Evolutionary conservation across 2,888 invertebrate species (phyloP).

Genomic region (Pelosia muscerda): DNA sequence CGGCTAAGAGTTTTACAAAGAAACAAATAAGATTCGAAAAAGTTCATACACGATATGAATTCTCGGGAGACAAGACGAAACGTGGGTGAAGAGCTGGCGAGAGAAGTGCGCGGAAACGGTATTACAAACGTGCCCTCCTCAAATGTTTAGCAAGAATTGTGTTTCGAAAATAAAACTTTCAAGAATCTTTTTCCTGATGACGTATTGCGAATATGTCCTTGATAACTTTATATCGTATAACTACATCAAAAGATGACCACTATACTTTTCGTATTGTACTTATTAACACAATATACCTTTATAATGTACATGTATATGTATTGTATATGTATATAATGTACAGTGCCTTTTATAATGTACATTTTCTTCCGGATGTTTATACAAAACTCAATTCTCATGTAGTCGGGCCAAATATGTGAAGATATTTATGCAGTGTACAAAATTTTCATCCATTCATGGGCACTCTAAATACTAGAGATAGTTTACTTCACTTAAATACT

Average conservation of each 20-base stretch:
- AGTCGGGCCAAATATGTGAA: no score
- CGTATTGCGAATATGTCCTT: not conserved
- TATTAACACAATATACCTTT: not conserved
- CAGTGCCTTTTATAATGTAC: no score
- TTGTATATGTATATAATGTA: no score
- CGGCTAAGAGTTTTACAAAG: constrained; percentile 48
- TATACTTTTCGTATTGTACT: not conserved
- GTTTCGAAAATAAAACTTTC: constrained; percentile 41
- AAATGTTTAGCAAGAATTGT: constrained; percentile 42
- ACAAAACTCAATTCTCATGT: no score
- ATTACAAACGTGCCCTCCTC: constrained; percentile 51
- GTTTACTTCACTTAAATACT: no score
- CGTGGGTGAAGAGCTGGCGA: constrained; percentile 47
- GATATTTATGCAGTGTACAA: no score
- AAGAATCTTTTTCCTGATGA: constrained; percentile 18
- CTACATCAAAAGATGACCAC: not conserved
- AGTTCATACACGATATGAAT: constrained; percentile 63
- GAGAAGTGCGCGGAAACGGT: constrained; percentile 48
- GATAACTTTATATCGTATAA: not conserved
- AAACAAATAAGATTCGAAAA: constrained; percentile 60
- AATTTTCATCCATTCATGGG: no score
- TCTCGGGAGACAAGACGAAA: constrained; percentile 53
- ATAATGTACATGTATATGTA: no score
- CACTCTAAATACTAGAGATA: no score
- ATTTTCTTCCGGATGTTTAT: no score